Conservation (phyloP, 2,113 vertebrate genomes). For the Brachypodius melanocephalos region DNA sequence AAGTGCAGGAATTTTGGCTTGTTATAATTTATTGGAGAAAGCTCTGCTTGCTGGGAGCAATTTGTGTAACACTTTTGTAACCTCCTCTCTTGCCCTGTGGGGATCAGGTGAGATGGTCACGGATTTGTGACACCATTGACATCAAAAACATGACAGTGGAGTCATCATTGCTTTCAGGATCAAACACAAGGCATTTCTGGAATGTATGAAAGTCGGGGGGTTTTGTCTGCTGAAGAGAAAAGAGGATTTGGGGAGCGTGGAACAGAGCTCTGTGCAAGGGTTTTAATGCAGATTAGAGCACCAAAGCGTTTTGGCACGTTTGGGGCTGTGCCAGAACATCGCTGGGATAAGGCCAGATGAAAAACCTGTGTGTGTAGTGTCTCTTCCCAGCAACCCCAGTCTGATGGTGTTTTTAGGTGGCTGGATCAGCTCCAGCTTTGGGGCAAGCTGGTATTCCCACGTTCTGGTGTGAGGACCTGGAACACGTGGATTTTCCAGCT, state of each 20-base stretch:
- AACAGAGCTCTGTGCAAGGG: not conserved
- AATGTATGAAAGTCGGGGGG: accelerated
- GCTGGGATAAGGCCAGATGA: not conserved
- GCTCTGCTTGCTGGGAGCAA: not conserved
- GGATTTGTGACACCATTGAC: not conserved
- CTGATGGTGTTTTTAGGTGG: not conserved
- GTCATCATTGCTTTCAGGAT: not conserved
- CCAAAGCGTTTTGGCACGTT: not conserved
- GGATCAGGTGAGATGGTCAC: not conserved
- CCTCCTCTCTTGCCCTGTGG: accelerated
- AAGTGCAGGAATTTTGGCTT: not conserved
- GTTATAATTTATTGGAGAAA: not conserved
- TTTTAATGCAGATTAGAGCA: not conserved
- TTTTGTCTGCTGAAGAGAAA: not conserved
- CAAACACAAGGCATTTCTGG: not conserved
- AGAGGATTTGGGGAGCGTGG: conserved; percentile 5
- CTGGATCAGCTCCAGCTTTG: not conserved
- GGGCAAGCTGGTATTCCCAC: not conserved
- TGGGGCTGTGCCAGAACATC: not conserved
- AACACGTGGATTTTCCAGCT: not conserved
- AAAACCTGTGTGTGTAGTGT: not conserved
- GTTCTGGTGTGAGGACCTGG: not conserved
- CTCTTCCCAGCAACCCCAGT: not conserved
- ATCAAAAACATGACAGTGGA: not conserved
- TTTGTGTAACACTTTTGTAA: not conserved